These are phyloP conservation scores for Paramormyrops hopkinsi DNA, from an alignment of 2,797 vertebrate genomes.

Conservation along the genomic window DNA sequence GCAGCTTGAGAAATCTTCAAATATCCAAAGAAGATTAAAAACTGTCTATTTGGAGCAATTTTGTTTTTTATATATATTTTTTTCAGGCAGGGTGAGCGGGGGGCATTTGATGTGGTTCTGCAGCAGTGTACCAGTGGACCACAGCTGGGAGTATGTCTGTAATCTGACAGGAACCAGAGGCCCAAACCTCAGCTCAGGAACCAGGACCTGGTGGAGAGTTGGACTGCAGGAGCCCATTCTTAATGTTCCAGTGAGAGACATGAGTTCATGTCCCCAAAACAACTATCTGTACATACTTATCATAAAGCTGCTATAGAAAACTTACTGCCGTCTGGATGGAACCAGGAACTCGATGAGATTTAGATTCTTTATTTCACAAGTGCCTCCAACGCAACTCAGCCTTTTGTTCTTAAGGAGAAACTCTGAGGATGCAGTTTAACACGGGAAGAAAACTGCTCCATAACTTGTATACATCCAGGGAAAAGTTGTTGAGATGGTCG, in stretches of 20 bases:
- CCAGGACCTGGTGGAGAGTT: background rate
- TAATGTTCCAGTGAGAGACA: background rate
- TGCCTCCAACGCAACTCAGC: background rate
- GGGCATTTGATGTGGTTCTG: constrained; percentile 93
- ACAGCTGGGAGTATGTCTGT: constrained; percentile 76
- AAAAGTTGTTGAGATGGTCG: background rate
- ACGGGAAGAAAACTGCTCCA: background rate
- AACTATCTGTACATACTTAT: background rate
- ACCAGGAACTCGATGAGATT: background rate
- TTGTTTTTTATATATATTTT: constrained; percentile 79
- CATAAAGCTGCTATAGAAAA: constrained; percentile 1
- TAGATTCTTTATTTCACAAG: background rate
- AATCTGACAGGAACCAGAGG: constrained; percentile 81
- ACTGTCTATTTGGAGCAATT: constrained; percentile 95
- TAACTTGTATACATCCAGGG: background rate
- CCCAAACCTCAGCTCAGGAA: constrained; percentile 70
- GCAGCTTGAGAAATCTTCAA: constrained; percentile 97
- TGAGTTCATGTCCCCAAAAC: background rate
- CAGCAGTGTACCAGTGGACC: constrained; percentile 75
- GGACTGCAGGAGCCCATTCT: background rate
- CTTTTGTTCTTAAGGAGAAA: background rate
- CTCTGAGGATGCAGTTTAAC: background rate
- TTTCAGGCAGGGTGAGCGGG: constrained; percentile 79
- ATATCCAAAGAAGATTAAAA: constrained; percentile 98
- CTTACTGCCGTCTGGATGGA: background rate